These are phyloP conservation scores for Drosophila picticornis DNA, from an alignment of 2,888 invertebrate genomes.

Conservation along the genomic window DNA sequence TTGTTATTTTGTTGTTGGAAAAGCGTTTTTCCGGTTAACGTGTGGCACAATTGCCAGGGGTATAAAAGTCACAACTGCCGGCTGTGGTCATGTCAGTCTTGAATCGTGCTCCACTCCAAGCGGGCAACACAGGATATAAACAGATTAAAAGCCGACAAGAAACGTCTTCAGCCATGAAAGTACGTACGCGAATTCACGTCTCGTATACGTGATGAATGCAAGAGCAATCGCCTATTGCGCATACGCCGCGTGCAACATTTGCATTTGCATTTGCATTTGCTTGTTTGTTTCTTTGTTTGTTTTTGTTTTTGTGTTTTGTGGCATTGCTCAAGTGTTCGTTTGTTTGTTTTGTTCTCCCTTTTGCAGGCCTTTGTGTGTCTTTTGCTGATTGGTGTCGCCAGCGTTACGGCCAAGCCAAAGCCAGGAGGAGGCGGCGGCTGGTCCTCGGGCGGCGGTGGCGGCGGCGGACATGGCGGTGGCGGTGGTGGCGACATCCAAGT, in stretches of 20 bases:
- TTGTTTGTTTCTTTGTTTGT: slow-evolving; percentile 1
- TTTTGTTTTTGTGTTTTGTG: not conserved
- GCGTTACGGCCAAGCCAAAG: slow-evolving; percentile 82
- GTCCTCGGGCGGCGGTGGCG: slow-evolving; percentile 68
- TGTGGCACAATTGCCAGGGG: slow-evolving; percentile 36
- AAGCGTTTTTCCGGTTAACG: slow-evolving; percentile 71
- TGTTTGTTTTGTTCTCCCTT: not conserved
- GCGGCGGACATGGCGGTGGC: slow-evolving; percentile 68
- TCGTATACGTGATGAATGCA: slow-evolving; percentile 42
- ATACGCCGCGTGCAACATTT: slow-evolving; percentile 30
- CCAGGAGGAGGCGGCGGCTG: slow-evolving; percentile 75
- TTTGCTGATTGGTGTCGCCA: slow-evolving; percentile 81
- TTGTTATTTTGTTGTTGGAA: slow-evolving; percentile 13
- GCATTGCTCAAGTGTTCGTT: not conserved
- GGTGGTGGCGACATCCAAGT: slow-evolving; percentile 62
- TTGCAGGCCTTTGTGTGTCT: slow-evolving; percentile 82
- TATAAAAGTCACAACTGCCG: slow-evolving; percentile 63
- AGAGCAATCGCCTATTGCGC: slow-evolving; percentile 11
- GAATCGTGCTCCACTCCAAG: slow-evolving; percentile 54
- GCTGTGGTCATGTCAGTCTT: slow-evolving; percentile 68
- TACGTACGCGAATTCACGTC: slow-evolving; percentile 11
- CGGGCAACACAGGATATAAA: slow-evolving; percentile 27
- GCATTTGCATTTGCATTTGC: not conserved
- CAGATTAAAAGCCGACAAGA: not conserved
- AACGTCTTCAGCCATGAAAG: slow-evolving; percentile 22